Conservation (phyloP, 2,113 vertebrate species). For the Gobio gobio region DNA sequence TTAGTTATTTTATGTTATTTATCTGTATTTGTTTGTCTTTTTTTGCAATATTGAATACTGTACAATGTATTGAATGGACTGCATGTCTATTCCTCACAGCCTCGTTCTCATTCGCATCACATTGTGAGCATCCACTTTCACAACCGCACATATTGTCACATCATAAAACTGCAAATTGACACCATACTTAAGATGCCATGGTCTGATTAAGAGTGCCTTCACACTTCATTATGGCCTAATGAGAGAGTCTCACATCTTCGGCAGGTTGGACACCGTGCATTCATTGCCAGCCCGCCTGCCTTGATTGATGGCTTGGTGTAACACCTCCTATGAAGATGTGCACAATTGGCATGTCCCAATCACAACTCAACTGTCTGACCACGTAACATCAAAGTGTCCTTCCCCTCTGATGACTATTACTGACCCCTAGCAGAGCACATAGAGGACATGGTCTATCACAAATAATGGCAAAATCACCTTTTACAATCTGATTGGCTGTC, state of each 20-base stretch:
- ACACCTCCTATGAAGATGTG: slow-evolving; percentile 63
- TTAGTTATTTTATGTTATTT: background rate
- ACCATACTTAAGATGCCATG: slow-evolving; percentile 79
- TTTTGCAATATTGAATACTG: background rate
- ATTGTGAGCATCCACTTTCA: background rate
- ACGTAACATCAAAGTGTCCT: slow-evolving; percentile 29
- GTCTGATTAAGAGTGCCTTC: slow-evolving; percentile 77
- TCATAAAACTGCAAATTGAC: slow-evolving; percentile 76
- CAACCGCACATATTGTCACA: slow-evolving; percentile 56
- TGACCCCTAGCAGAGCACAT: background rate
- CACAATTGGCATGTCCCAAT: slow-evolving; percentile 52
- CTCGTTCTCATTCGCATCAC: background rate
- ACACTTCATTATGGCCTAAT: slow-evolving; percentile 79
- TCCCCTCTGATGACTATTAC: slow-evolving; percentile 18
- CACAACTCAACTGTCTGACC: slow-evolving; percentile 27
- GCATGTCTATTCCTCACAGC: background rate
- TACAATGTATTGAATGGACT: background rate
- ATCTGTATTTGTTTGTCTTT: background rate
- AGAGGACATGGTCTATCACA: background rate
- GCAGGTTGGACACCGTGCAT: slow-evolving; percentile 60
- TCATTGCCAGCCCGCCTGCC: slow-evolving; percentile 68
- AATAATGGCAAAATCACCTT: background rate
- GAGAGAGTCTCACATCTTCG: slow-evolving; percentile 64
- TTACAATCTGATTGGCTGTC: background rate
- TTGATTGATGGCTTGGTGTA: slow-evolving; percentile 73